Base-by-base conservation (phyloP, 2,888 invertebrate genomes). In the Tetheella fluctuosa region DNA sequence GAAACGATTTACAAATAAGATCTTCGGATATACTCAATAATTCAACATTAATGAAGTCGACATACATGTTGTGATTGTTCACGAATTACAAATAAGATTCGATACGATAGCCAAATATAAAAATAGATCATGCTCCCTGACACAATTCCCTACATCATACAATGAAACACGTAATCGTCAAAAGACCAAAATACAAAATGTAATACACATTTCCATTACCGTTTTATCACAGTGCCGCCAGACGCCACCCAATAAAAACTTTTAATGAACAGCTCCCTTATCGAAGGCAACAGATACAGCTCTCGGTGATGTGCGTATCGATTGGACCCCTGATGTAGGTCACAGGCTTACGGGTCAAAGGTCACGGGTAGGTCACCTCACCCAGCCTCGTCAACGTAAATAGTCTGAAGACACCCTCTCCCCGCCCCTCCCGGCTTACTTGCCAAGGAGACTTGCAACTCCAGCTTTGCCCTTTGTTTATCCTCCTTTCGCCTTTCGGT, bases 321-420 rank as follows among this genome's bases (percentile, higher is more conserved):
- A 89, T 89, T 89, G 78, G 76, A 20, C 34, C 63, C 73, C 71
- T 68, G 76, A 87, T 88, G 85, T 94, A 91, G 94, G 94, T 94
- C 94, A 88, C 88, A 92, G 93, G 88, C 91, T 91, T 78, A 71
- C 89, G 85, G 94, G 94, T 94, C 94, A 94, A 92, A 93, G 94
- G 93, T 94, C 94, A 89, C 86, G 89, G 85, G 86, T 87, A 89
- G 91, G 89, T 90, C 90, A 80, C 84, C 79, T 75, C 76, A 67
- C 76, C 74, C 77, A 80, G 80, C 77, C 78, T 79, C 81, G 77
- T 72, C 81, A 81, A 81, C 81, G 81, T 86, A 85, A 85, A 84
- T 84, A 82, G 81, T 83, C 85, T 83, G 81, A 80, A 74, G 74
- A 74, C 76, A 76, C 76, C 60, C 59, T 62, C 64, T 64, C 68